Evolutionary conservation across 2,888 invertebrate species (phyloP), one percentile per base, ranked within the genome.

Genomic region (Anthoptus insignis): DNA sequence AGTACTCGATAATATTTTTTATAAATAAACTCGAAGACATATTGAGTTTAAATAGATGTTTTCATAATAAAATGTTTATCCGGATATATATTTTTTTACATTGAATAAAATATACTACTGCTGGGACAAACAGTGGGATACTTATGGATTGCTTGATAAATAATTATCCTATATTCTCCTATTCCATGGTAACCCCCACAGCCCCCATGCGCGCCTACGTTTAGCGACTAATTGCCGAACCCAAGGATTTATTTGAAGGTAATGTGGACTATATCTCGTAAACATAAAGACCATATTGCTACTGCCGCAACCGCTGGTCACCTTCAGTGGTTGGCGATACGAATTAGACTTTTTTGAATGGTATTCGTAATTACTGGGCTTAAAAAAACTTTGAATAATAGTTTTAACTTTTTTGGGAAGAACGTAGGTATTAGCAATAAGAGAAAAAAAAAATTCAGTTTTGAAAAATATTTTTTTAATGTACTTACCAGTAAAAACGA

Each of bases 151-250:
- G n/a, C n/a, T 34, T 13, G n/a, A 13, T 49, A 5, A 5, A 14
- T 34, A 14, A 27, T 24, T 47, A 47, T 58, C 47, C 57, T 16
- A 14, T 5, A 32, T 47, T 47, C 14, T 1, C 3, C n/a, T 16
- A 60, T 39, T 0, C 7, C 32, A 14, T 61, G 53, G 79, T 74
- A 76, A 76, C 70, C 69, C 73, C 74, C 73, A 78, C 77, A 71
- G 76, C 78, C 78, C 75, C 71, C 74, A 73, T 77, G 76, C 74
- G 73, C 73, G 71, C 74, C 74, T 76, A 74, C 77, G 73, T 79
- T 79, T 79, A 78, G 76, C 79, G 71, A 82, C 81, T 83, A 82
- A 82, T 82, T 83, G 81, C 78, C 76, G 78, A 79, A 77, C 76
- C 76, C 70, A 71, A 70, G 63, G 52, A 67, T 67, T 71, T 68